These are phyloP conservation scores for Pseudolaguvia tuberculata DNA, from an alignment of 2,113 vertebrate genomes.

Conservation along the genomic window DNA sequence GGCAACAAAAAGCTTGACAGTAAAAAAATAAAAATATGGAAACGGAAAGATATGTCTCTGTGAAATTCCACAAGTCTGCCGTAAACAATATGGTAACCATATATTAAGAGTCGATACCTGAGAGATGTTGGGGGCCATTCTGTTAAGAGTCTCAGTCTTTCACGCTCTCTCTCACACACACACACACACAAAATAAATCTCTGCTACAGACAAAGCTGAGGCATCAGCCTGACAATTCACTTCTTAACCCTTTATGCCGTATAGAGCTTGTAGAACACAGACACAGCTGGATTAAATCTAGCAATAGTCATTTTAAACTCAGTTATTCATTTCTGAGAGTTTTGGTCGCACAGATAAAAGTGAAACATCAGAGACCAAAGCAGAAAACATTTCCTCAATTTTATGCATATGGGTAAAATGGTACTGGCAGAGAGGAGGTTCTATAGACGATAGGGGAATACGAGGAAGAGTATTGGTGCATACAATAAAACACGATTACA, in stretches of 20 bases:
- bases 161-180: conserved; percentile 2
- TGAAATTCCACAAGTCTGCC: conserved; percentile 5
- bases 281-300: conserved; percentile 35
- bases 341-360: conserved; percentile 65
- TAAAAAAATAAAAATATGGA: conserved; percentile 3
- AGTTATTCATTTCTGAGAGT: conserved; percentile 43
- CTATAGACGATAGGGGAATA: conserved; percentile 6
- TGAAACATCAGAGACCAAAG: conserved; percentile 31
- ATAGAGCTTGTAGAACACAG: conserved; percentile 34
- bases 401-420: conserved; percentile 25
- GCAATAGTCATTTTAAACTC: conserved; percentile 30
- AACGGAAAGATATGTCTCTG: conserved; percentile 1
- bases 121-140: conserved; percentile 51
- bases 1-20: conserved; percentile 5
- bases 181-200: conserved; percentile 24
- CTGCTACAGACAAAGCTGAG: conserved; percentile 36
- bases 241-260: conserved; percentile 15
- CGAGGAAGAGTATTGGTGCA: conserved; percentile 30
- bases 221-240: conserved; percentile 26
- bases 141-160: conserved; percentile 22
- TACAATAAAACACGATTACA: conserved; percentile 40
- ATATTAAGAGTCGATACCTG: conserved; percentile 14
- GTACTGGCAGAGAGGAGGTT: not conserved
- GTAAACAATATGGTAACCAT: conserved; percentile 27
- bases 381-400: conserved; percentile 46